Base-by-base conservation (phyloP, 2,113 vertebrate species). In the Nicator chloris region DNA sequence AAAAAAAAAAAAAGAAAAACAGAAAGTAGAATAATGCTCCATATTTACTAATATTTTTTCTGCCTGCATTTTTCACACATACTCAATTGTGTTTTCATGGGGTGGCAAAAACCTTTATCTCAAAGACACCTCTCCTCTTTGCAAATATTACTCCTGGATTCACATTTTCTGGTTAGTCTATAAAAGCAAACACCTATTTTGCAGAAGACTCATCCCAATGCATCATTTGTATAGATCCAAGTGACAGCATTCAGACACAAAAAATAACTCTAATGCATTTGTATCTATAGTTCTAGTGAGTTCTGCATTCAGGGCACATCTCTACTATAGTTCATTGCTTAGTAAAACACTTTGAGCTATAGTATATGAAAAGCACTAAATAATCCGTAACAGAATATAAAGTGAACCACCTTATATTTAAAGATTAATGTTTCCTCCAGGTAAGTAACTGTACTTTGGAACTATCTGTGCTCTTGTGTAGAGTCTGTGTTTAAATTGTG, bases 341-440 rank as follows among this genome's bases (percentile, higher is more conserved):
- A 94, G 73, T 96, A 95, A 96, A 97, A 92, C 50, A 78, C 78
- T 97, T 88, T 84, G 96, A 97, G 82, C 84, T 92, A 93, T 17
- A 95, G 87, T 65, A 89, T 70, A 89, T 77, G 83, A 92, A 97
- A 97, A 96, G 51, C 85, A 92, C 78, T 86, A 90, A 82, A 97
- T 94, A 97, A 98, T 94, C 71, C 0, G 3, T 63, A 88, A 83
- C 37, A 92, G 78, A 70, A 80, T 86, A 57, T 49, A 92, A 90
- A 95, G 83, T 69, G 93, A 98, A 94, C 85, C 82, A 94, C 66
- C 68, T 83, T 82, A 59, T 93, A 95, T 88, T 96, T 95, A 95
- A 97, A 97, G 94, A 96, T 93, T 94, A 96, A 97, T 95, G 92
- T 87, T 92, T 97, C 83, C 90, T 97, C 90, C 82, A 90, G 75